These are phyloP conservation scores for Muscidifurax raptorellus DNA, from an alignment of 1,140 invertebrate species.

Conservation along the genomic window DNA sequence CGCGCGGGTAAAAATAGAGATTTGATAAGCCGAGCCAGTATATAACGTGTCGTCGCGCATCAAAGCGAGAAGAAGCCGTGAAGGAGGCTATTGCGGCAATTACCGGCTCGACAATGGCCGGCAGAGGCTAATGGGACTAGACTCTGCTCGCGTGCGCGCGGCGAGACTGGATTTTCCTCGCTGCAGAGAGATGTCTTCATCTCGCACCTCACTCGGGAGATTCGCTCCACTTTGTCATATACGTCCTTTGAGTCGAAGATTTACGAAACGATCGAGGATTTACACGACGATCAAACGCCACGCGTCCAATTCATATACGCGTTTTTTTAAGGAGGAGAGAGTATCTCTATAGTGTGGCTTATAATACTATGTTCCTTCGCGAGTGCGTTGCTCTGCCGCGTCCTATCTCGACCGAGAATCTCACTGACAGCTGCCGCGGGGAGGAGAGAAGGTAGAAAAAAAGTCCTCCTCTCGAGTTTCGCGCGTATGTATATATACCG, in stretches of 20 bases:
- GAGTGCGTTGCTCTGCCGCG: too few species aligned
- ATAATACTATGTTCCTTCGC: not conserved
- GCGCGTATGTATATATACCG: not conserved
- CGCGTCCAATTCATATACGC: not conserved
- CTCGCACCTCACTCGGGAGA: not conserved
- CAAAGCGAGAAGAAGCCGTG: constrained; percentile 5
- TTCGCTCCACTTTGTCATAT: constrained; percentile 1
- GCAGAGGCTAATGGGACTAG: constrained; percentile 19
- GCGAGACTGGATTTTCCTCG: not conserved
- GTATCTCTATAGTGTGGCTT: too few species aligned
- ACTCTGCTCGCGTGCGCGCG: constrained; percentile 2
- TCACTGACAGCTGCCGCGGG: not conserved
- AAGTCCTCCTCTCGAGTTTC: not conserved
- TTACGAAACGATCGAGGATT: not conserved
- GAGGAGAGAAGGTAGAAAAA: not conserved
- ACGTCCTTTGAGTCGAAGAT: not conserved
- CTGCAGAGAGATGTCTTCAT: constrained; percentile 23
- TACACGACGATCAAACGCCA: not conserved
- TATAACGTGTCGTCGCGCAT: not conserved
- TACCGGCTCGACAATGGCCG: constrained; percentile 36
- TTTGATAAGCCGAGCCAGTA: not conserved
- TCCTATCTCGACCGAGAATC: not conserved
- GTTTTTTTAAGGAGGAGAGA: not conserved
- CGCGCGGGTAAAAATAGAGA: constrained; percentile 13
- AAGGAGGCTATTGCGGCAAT: constrained; percentile 17